phyloP scores from a whole-genome alignment of 2,113 vertebrate genomes.

The Tiliqua scincoides region DNA sequence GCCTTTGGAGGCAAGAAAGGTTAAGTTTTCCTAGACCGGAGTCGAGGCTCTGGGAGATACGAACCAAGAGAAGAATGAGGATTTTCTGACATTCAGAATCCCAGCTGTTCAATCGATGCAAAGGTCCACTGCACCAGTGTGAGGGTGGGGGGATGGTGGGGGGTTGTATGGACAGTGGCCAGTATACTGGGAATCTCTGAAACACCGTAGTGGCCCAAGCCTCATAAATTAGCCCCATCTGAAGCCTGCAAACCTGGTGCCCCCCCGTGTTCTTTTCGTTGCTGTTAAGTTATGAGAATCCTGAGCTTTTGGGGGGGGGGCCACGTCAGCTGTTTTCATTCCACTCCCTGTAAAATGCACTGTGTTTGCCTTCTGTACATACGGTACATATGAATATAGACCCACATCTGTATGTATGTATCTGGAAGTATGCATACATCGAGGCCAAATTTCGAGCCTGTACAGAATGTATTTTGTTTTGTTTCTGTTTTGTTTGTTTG shows the following conservation, averaged over 20 bases:
- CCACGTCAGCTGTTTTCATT: slow-evolving; percentile 37
- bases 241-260: not conserved
- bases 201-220: not conserved
- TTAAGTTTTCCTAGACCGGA: not conserved
- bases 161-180: not conserved
- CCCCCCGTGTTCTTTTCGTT: not conserved
- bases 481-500: not conserved
- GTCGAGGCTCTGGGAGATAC: not conserved
- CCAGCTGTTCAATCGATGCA: no score
- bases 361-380: slow-evolving; percentile 70
- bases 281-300: slow-evolving; percentile 8
- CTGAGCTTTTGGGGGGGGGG: slow-evolving; percentile 11
- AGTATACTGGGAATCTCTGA: not conserved
- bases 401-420: slow-evolving; percentile 69
- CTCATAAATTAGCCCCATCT: no score
- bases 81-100: not conserved
- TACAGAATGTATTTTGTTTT: slow-evolving; percentile 52
- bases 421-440: slow-evolving; percentile 66
- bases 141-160: no score
- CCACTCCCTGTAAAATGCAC: slow-evolving; percentile 61
- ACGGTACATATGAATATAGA: slow-evolving; percentile 78
- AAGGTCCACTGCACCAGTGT: no score
- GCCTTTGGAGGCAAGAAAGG: no score
- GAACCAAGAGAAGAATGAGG: no score
- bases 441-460: slow-evolving; percentile 54